These are phyloP conservation scores for Tenualosa ilisha DNA, from an alignment of 2,797 vertebrate genomes.

Conservation along the genomic window DNA sequence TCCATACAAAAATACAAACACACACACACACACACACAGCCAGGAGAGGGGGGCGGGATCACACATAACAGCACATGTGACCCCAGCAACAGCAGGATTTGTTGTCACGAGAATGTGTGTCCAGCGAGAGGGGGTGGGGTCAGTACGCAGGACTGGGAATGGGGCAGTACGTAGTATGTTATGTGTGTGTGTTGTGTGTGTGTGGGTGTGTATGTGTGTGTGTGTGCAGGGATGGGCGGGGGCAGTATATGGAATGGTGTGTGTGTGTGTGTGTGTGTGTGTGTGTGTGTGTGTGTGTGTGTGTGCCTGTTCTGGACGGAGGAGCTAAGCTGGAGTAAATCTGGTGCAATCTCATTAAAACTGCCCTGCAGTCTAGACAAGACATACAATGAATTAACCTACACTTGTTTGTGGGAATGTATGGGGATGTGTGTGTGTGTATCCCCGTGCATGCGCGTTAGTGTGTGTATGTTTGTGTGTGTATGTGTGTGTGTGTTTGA, in stretches of 20 bases:
- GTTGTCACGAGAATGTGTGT: not conserved
- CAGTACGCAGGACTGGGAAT: not conserved
- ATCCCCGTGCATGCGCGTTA: not conserved
- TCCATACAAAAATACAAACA: slow-evolving; percentile 15
- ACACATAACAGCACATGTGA: slow-evolving; percentile 22
- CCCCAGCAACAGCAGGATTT: not conserved
- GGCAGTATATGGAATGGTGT: too few species aligned
- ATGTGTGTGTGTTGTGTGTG: too few species aligned
- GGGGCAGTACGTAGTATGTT: too few species aligned
- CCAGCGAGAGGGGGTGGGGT: too few species aligned
- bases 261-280: too few species aligned
- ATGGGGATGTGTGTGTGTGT: not conserved
- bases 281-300: too few species aligned
- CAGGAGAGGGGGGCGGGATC: slow-evolving; percentile 10
- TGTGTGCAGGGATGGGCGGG: too few species aligned
- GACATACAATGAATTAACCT: not conserved
- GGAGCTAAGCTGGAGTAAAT: slow-evolving; percentile 65
- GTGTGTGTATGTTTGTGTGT: slow-evolving; percentile 23
- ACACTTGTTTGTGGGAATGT: not conserved
- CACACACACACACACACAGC: not conserved
- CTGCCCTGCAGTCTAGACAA: slow-evolving; percentile 63
- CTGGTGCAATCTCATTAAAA: slow-evolving; percentile 74
- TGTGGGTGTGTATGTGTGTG: too few species aligned
- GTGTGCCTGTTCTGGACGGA: slow-evolving; percentile 44
- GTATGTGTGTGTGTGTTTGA: not conserved